Evolutionary conservation across 2,888 invertebrate genomes (phyloP).

Genomic region (Drosophila paracracens): DNA sequence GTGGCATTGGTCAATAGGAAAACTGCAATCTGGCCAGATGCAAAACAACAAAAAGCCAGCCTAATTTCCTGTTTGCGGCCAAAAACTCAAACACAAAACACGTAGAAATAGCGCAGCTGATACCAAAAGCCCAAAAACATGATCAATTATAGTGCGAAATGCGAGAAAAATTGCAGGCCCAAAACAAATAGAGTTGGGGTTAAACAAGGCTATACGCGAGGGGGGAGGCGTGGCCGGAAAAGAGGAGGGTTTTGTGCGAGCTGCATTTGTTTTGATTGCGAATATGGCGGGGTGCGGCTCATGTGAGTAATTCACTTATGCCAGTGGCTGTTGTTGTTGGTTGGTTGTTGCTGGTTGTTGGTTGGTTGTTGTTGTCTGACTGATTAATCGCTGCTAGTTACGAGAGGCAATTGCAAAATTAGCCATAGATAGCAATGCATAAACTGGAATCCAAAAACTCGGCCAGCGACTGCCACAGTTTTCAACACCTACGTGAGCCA

Average conservation of each 20-base stretch:
- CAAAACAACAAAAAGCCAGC: slow-evolving; percentile 13
- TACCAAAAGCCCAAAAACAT: slow-evolving; percentile 61
- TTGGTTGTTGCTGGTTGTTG: slow-evolving; percentile 30
- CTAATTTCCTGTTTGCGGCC: slow-evolving; percentile 55
- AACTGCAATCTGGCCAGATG: slow-evolving; percentile 59
- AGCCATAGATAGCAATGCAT: slow-evolving; percentile 64
- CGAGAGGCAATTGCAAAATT: slow-evolving; percentile 70
- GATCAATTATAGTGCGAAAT: slow-evolving; percentile 76
- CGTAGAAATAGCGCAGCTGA: slow-evolving; percentile 47
- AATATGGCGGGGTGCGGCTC: slow-evolving; percentile 49
- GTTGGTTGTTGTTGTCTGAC: slow-evolving; percentile 26
- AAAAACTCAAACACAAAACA: slow-evolving; percentile 52
- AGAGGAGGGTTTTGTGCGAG: slow-evolving; percentile 3
- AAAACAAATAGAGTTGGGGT: slow-evolving; percentile 51
- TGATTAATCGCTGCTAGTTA: slow-evolving; percentile 77
- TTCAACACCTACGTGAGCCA: slow-evolving; percentile 72
- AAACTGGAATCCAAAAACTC: slow-evolving; percentile 42
- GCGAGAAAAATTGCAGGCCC: slow-evolving; percentile 53
- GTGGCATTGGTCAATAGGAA: slow-evolving; percentile 21
- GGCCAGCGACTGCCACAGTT: slow-evolving; percentile 44
- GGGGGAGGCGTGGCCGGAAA: not conserved
- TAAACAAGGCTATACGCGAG: not conserved
- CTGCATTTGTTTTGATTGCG: slow-evolving; percentile 55
- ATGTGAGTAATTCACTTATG: slow-evolving; percentile 65
- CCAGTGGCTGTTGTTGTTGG: slow-evolving; percentile 48